These are phyloP conservation scores for Rattus rattus DNA, from an alignment of 2,113 vertebrate genomes.

Conservation along the genomic window DNA sequence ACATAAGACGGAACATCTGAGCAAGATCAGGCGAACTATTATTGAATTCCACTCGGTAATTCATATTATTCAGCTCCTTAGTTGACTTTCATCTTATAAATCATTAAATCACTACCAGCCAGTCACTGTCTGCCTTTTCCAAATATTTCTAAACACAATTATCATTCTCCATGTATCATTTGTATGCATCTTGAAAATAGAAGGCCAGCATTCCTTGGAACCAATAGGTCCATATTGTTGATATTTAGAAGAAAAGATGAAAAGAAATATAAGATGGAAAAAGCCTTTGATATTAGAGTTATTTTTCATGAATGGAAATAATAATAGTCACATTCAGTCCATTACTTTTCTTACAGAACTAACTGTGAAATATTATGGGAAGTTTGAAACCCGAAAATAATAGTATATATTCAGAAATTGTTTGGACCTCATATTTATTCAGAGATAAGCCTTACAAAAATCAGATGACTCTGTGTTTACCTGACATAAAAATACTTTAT, in stretches of 20 bases:
- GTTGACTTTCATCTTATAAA: constrained; percentile 84
- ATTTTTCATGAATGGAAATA: constrained; percentile 25
- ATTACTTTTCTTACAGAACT: neutral
- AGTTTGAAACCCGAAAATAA: neutral
- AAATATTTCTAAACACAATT: constrained; percentile 77
- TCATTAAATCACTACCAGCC: constrained; percentile 82
- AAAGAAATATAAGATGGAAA: constrained; percentile 69
- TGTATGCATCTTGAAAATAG: constrained; percentile 62
- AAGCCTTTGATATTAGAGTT: constrained; percentile 41
- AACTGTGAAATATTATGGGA: neutral
- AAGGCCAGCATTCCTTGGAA: constrained; percentile 59
- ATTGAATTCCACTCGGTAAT: constrained; percentile 72
- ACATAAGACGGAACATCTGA: constrained; percentile 74
- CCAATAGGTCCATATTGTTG: constrained; percentile 67
- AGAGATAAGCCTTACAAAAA: constrained; percentile 19
- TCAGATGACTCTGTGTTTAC: neutral
- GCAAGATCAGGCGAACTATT: constrained; percentile 65
- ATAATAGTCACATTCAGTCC: neutral
- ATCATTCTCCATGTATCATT: constrained; percentile 72
- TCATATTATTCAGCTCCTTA: constrained; percentile 79
- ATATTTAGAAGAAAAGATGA: constrained; percentile 60
- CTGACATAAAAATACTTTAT: constrained; percentile 2
- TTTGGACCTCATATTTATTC: neutral
- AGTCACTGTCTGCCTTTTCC: constrained; percentile 63
- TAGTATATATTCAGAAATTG: neutral